phyloP scores from a whole-genome alignment of 2,797 vertebrate genomes.

The Acipenser oxyrinchus region DNA sequence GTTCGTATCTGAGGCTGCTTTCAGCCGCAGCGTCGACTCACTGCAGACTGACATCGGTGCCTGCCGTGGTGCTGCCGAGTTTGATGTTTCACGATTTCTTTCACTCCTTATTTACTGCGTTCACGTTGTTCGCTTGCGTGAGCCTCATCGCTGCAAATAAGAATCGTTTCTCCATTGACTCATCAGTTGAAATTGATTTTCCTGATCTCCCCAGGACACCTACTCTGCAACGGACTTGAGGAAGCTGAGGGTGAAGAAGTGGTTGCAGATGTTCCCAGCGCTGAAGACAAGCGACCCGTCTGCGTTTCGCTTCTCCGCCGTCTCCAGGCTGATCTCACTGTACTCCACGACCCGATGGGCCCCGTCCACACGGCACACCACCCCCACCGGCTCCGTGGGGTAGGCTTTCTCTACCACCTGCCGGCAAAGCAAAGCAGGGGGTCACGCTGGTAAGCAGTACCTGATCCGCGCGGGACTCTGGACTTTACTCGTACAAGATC shows the following conservation, averaged over 20 bases:
- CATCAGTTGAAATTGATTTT: too few relatives aligned
- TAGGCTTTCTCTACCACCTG: constrained; percentile 85
- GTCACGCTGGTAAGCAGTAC: too few relatives aligned
- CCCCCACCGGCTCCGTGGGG: constrained; percentile 78
- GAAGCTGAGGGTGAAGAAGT: constrained; percentile 83
- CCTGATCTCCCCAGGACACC: constrained; percentile 24
- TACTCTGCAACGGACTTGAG: constrained; percentile 67
- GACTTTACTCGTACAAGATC: neutral
- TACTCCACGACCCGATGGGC: constrained; percentile 87
- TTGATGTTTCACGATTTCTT: too few relatives aligned
- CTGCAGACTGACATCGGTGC: too few relatives aligned
- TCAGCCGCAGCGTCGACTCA: too few relatives aligned
- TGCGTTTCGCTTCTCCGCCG: constrained; percentile 38
- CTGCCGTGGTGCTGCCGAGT: too few relatives aligned
- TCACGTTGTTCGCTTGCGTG: too few relatives aligned
- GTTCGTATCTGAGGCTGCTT: too few relatives aligned
- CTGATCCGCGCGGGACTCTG: too few relatives aligned
- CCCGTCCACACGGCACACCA: constrained; percentile 78
- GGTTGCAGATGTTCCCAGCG: constrained; percentile 88
- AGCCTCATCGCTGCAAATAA: too few relatives aligned
- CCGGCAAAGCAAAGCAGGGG: constrained; percentile 7
- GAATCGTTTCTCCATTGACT: too few relatives aligned
- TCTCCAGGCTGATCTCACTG: constrained; percentile 74
- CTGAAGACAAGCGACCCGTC: constrained; percentile 64
- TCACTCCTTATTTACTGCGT: too few relatives aligned